Evolutionary conservation across 1,140 invertebrate genomes (phyloP).

Genomic region (Alviniconcha marisindica): DNA sequence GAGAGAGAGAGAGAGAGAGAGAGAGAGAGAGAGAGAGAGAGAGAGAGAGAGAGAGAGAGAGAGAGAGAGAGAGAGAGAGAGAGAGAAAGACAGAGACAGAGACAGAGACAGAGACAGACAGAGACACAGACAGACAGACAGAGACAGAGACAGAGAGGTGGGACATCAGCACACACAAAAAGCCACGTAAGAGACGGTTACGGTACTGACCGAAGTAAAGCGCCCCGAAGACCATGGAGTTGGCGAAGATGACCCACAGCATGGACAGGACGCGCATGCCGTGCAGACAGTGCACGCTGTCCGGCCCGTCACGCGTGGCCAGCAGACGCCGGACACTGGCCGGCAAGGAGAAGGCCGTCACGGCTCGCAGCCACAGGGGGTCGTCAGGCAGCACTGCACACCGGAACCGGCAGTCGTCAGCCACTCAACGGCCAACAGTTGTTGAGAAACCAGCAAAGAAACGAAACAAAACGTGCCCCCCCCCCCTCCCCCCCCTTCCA

Average conservation of each 20-base stretch:
- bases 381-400: background rate
- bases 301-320: background rate
- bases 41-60: too few relatives aligned
- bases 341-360: conserved; percentile 29
- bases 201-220: conserved; percentile 29
- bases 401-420: too few relatives aligned
- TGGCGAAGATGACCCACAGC: conserved; percentile 44
- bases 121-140: background rate
- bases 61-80: background rate
- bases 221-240: conserved; percentile 22
- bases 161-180: background rate
- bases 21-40: too few relatives aligned
- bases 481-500: too few relatives aligned
- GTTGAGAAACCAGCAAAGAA: too few relatives aligned
- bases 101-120: background rate
- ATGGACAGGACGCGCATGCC: conserved; percentile 46
- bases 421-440: too few relatives aligned
- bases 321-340: background rate
- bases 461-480: too few relatives aligned
- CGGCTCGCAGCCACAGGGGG: conserved; percentile 36
- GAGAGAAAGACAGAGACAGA: background rate
- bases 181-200: background rate
- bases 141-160: background rate
- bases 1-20: too few relatives aligned
- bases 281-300: conserved; percentile 38